A percentile compares a stretch with the other conserved stretches of the same genome.
phyloP scores from a whole-genome alignment of 2,113 vertebrate genomes.

The Peromyscus maniculatus region DNA sequence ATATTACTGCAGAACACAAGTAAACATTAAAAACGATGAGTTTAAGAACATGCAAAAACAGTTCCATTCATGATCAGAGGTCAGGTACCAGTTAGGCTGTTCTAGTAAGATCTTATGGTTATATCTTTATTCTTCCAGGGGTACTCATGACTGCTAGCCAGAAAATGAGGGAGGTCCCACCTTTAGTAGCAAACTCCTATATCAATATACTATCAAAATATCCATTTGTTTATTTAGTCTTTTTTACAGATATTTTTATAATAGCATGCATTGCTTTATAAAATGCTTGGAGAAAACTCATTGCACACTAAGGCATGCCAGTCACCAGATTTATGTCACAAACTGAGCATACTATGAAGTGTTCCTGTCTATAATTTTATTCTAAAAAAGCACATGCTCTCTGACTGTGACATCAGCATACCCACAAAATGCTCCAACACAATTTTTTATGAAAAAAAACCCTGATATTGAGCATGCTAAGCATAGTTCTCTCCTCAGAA shows the following conservation, averaged over 20 bases:
- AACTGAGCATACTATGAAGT: background rate
- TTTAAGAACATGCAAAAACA: background rate
- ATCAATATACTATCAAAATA: background rate
- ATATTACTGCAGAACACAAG: background rate
- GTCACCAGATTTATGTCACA: background rate
- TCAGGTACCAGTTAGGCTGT: background rate
- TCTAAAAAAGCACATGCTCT: background rate
- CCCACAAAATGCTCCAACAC: background rate
- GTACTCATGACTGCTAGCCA: background rate
- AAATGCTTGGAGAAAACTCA: background rate
- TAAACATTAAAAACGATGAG: background rate
- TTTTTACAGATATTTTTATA: background rate
- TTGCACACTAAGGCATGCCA: background rate
- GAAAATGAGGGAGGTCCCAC: background rate
- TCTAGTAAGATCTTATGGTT: background rate
- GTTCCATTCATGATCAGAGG: fast-evolving
- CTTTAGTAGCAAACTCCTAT: background rate
- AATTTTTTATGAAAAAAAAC: background rate
- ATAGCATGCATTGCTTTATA: background rate
- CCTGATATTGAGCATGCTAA: background rate
- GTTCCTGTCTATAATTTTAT: background rate
- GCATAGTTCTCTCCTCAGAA: fast-evolving
- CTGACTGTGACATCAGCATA: background rate
- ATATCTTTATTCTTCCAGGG: background rate
- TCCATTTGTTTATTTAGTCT: background rate